phyloP scores from a whole-genome alignment of 2,888 invertebrate genomes.

The Sclerodermus sp. region DNA sequence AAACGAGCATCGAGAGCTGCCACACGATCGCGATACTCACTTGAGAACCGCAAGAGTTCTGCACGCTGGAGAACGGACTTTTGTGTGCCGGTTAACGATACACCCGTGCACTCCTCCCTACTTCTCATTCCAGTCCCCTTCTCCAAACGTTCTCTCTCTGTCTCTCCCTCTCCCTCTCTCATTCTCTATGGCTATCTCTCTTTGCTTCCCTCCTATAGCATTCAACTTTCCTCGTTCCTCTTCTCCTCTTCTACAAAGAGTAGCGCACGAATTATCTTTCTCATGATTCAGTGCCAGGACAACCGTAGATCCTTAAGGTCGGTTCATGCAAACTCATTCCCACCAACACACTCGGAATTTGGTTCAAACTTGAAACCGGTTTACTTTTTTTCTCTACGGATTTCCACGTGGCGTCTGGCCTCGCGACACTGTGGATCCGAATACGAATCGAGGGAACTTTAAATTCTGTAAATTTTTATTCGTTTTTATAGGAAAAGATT shows the following conservation, averaged over 20 bases:
- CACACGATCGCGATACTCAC: conserved; percentile 21
- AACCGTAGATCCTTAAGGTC: too few species aligned
- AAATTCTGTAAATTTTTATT: too few species aligned
- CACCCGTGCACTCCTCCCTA: conserved; percentile 16
- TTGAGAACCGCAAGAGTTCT: conserved; percentile 8
- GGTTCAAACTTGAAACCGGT: too few species aligned
- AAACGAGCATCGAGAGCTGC: conserved; percentile 9
- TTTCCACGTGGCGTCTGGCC: too few species aligned
- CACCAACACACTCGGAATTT: too few species aligned
- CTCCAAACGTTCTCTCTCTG: conserved; percentile 3
- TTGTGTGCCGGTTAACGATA: conserved; percentile 29
- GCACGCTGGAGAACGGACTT: conserved; percentile 31
- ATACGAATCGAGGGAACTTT: too few species aligned
- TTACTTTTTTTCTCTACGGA: too few species aligned
- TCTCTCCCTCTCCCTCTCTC: conserved; percentile 2
- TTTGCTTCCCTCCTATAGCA: neutral
- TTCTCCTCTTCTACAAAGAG: neutral
- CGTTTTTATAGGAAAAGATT: too few species aligned
- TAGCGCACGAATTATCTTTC: too few species aligned
- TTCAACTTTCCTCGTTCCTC: neutral
- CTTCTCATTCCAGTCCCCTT: conserved; percentile 9
- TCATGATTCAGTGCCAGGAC: too few species aligned
- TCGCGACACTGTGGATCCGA: too few species aligned
- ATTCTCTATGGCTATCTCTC: conserved; percentile 1
- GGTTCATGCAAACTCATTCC: neutral